phyloP scores from a whole-genome alignment of 2,113 vertebrate species.

The Coregonus clupeaformis region DNA sequence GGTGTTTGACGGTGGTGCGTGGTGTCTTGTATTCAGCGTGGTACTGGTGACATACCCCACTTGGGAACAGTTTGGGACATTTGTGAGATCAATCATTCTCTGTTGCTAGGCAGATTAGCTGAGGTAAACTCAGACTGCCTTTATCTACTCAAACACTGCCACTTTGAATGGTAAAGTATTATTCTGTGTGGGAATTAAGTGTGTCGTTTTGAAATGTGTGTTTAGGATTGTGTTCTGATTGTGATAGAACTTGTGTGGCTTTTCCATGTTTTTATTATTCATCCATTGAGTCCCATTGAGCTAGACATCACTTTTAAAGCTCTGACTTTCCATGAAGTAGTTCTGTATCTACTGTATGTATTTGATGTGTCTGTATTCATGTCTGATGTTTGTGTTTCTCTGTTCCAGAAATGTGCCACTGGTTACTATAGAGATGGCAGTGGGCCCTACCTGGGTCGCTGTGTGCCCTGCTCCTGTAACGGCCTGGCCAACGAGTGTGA shows the following conservation, averaged over 20 bases:
- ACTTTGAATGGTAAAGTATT: not conserved
- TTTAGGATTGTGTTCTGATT: not conserved
- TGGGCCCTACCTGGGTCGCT: conserved; percentile 70
- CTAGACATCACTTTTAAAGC: too few species aligned
- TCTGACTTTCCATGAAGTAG: not conserved
- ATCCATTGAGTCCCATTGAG: too few species aligned
- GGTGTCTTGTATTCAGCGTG: not conserved
- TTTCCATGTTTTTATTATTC: too few species aligned
- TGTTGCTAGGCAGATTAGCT: not conserved
- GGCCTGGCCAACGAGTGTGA: conserved; percentile 83
- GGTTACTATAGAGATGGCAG: conserved; percentile 83
- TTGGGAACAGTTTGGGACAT: not conserved
- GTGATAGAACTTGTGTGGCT: too few species aligned
- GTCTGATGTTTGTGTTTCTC: conserved; percentile 9
- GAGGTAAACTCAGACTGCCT: not conserved
- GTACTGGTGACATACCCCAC: not conserved
- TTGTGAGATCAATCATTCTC: not conserved
- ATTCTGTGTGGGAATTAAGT: not conserved
- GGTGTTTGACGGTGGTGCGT: not conserved
- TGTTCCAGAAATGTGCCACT: conserved; percentile 78
- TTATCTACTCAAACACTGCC: too few species aligned
- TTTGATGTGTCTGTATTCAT: not conserved
- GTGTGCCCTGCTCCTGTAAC: conserved; percentile 86
- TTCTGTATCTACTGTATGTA: not conserved
- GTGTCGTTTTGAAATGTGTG: not conserved